Evolutionary conservation across 2,113 vertebrate genomes (phyloP).

Genomic region (Apus apus): DNA sequence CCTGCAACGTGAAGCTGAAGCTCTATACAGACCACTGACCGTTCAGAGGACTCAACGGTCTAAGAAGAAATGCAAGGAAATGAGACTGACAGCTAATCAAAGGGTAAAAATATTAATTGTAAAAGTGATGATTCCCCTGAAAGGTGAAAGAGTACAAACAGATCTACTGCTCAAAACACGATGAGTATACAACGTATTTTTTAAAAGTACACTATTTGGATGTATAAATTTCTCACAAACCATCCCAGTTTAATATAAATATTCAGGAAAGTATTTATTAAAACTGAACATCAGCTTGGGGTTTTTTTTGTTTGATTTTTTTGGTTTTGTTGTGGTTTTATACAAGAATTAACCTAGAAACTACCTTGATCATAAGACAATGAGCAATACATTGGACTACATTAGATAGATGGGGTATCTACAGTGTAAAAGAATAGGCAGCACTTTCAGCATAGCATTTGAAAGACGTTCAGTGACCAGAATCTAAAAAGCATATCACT

Average conservation of each 20-base stretch:
- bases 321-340: background rate
- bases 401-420: background rate
- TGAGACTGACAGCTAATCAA: background rate
- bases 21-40: background rate
- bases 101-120: background rate
- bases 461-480: background rate
- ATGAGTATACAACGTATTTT: background rate
- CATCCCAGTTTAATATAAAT: background rate
- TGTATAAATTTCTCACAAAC: background rate
- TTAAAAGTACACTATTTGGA: background rate
- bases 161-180: background rate
- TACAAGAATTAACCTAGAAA: background rate
- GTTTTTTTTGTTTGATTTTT: fast-evolving
- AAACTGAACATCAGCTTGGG: background rate
- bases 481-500: background rate
- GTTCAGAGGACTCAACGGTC: background rate
- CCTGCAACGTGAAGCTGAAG: background rate
- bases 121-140: background rate
- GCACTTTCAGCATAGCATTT: background rate
- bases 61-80: background rate
- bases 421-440: background rate
- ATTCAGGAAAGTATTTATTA: background rate
- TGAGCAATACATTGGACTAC: background rate
- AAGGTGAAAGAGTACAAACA: background rate
- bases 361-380: background rate